These are phyloP conservation scores for Anabacerthia variegaticeps DNA, from an alignment of 2,797 vertebrate species.

Conservation along the genomic window DNA sequence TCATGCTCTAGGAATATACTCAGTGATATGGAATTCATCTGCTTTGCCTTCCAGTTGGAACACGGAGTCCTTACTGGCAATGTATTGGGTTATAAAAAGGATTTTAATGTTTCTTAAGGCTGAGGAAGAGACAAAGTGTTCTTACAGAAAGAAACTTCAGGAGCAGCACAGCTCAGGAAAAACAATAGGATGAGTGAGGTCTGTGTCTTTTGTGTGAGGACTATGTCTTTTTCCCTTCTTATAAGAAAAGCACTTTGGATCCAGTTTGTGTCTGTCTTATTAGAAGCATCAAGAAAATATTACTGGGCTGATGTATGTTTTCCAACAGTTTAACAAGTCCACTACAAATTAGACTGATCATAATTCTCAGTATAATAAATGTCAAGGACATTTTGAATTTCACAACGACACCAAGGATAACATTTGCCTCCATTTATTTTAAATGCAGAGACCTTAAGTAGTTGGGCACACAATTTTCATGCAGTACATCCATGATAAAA, in stretches of 20 bases:
- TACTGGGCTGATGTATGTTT: neutral
- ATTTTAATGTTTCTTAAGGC: neutral
- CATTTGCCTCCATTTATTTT: neutral
- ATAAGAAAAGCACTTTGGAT: neutral
- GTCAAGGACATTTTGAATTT: neutral
- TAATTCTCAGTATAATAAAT: neutral
- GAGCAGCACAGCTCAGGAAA: neutral
- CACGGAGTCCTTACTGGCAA: neutral
- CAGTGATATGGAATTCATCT: neutral
- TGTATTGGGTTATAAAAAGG: neutral
- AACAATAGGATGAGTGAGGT: neutral
- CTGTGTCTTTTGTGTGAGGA: neutral
- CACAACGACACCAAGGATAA: neutral
- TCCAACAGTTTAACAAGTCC: neutral
- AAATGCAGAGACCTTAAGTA: neutral
- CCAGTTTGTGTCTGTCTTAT: neutral
- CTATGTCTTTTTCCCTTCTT: neutral
- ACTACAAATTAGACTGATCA: neutral
- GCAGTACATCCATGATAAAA: neutral
- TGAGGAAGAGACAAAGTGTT: neutral
- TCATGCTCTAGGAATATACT: neutral
- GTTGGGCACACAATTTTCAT: neutral
- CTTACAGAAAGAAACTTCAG: neutral
- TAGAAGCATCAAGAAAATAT: neutral
- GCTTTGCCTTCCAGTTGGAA: constrained; percentile 15